Evolutionary conservation across 2,113 vertebrate species (phyloP), one percentile per base, ranked within the genome.

Genomic region (Brienomyrus brachyistius): DNA sequence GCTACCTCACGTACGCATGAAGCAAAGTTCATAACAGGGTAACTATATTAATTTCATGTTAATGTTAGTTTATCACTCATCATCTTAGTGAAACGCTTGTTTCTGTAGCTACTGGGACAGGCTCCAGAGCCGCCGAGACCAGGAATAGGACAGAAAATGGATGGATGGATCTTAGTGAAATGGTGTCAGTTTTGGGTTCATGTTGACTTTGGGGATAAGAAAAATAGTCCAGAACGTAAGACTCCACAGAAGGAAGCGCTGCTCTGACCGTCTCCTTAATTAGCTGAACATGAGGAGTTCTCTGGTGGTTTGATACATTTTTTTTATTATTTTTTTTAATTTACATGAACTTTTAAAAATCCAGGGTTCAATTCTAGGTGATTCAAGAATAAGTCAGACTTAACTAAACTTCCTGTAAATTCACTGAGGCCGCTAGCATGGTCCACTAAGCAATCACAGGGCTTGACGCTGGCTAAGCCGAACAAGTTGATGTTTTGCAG

Each of bases 11-110:
- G 4, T 9, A 84, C 23, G 11, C 89, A 92, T 88, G 89, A 54
- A 88, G 82, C 93, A 62, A 90, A 90, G 8, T 21, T 35, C 35
- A 15, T 40, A 45, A 17, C 54, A 35, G 19, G 86, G 13, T 40
- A 43, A 3, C 52, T 59, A 23, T 59, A 87, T 87, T 35, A 10
- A 84, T 27, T n/a, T 80, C 31, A 43, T 80, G 19, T 56, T 56
- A 17, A 80, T 80, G 74, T 43, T 80, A 43, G 74, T 80, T 80
- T 43, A 43, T 80, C 31, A 43, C 43, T 80, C 74, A 19, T 80
- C 31, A 80, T 80, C 15, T 80, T 80, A 43, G 74, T 80, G 5
- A 77, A 35, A 17, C 6, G 27, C 62, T 27, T 66, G 62, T 9
- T 27, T 9, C 62, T 4, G n/a, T 66, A 27, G 62, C 62, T 27